Conservation (phyloP, 1,140 invertebrate genomes). For the Drosophila hydei region DNA sequence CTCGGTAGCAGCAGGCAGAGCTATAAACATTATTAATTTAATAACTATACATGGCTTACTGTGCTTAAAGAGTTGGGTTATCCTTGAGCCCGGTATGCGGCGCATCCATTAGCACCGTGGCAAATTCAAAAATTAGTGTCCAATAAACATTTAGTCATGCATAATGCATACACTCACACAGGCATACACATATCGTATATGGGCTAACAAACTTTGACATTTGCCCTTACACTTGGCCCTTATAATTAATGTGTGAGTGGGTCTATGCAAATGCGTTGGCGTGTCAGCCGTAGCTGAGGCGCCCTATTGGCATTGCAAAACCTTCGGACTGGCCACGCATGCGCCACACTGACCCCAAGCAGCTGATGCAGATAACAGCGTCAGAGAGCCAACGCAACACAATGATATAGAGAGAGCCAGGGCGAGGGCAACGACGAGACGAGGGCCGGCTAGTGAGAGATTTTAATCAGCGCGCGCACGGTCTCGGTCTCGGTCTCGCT, state of each 20-base stretch:
- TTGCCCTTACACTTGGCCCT: conserved; percentile 36
- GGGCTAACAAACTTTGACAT: conserved; percentile 59
- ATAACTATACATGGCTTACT: conserved; percentile 20
- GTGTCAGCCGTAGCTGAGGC: conserved; percentile 24
- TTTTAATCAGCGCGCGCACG: conserved; percentile 1
- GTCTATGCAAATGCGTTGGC: conserved; percentile 62
- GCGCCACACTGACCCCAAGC: conserved; percentile 24
- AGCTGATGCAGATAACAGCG: conserved; percentile 17
- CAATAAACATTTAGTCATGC: conserved; percentile 33
- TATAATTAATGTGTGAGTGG: conserved; percentile 8
- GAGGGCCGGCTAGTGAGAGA: conserved; percentile 4
- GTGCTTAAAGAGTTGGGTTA: conserved; percentile 13
- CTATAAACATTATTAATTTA: conserved; percentile 46
- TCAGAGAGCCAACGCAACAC: conserved; percentile 12
- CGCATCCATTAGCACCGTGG: conserved; percentile 61
- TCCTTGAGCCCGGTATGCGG: conserved; percentile 68
- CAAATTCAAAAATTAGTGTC: conserved; percentile 52
- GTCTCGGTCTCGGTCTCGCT: conserved; percentile 7
- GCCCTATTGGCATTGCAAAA: conserved; percentile 74
- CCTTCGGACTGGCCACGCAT: conserved; percentile 41
- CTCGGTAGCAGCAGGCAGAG: conserved; percentile 3
- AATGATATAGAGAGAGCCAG: neutral
- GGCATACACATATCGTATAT: conserved; percentile 12
- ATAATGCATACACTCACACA: conserved; percentile 10
- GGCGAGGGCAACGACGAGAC: neutral